Base-by-base conservation (phyloP, 2,113 vertebrate species). In the Pavo muticus region DNA sequence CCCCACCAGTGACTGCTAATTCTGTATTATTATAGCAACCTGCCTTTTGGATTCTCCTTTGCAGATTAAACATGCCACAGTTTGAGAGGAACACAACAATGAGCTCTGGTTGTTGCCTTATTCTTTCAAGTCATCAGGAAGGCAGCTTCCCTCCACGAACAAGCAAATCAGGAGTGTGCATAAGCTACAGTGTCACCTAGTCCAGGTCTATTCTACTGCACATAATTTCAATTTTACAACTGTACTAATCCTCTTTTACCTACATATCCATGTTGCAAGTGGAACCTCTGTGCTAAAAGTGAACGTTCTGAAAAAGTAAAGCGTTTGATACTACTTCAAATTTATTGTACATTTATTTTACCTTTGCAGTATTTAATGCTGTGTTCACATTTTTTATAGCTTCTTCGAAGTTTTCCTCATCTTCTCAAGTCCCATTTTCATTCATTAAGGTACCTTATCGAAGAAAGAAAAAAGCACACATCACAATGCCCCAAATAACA, bases 391-490 rank as follows among this genome's bases (percentile, higher is more conserved):
- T 99, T 98, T 99, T 99, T 91, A 99, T 98, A 56, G 99, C 99
- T 98, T 99, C 99, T 93, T 99, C 99, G 97, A 99, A 99, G 97
- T 99, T 99, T 93, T 99, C 99, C 95, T 99, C 99, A 95, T 99
- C 99, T 94, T 99, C 99, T 35, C 97, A 98, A 15, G 94, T 84
- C 32, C 99, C 99, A 24, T 97, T 98, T 90, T 99, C 99, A 87
- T 99, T 99, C 95, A 98, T 99, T 64, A 98, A 93, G 90, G 99
- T 98, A 71, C 99, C 99, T 99, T 93, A 88, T 88, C 80, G 44
- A 69, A 89, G 48, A 90, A 23, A 74, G 78, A 78, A 59, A 27
- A 35, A 73, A 84, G 15, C 1, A 32, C 1, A 37, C 30, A 54
- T 40, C 61, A 29, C 5, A 78, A 42, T 8, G 7, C 19, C 32